Evolutionary conservation across 2,113 vertebrate species (phyloP).

Genomic region (Epinephelus fuscoguttatus): DNA sequence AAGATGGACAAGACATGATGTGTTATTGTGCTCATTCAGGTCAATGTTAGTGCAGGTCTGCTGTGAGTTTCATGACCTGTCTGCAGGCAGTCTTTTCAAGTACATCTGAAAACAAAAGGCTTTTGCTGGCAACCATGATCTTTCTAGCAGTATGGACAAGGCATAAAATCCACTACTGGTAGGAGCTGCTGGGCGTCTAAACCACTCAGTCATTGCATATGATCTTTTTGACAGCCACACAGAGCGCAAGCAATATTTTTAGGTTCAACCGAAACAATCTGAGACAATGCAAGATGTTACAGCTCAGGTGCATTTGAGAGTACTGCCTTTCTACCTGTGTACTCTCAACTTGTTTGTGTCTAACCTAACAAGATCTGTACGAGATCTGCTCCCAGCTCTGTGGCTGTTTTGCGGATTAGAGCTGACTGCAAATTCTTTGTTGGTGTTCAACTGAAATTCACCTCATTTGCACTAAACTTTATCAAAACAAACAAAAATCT

Average conservation of each 20-base stretch:
- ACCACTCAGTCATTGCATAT: slow-evolving; percentile 1
- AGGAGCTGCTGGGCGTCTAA: slow-evolving; percentile 38
- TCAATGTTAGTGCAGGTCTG: slow-evolving; percentile 5
- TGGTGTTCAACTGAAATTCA: slow-evolving; percentile 12
- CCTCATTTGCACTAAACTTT: slow-evolving; percentile 31
- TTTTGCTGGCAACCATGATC: background rate
- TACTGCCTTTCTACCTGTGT: slow-evolving; percentile 21
- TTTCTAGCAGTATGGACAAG: slow-evolving; percentile 19
- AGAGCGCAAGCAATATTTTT: slow-evolving; percentile 37
- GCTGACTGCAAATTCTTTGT: background rate
- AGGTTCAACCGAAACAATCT: slow-evolving; percentile 20
- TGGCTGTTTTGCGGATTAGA: slow-evolving; percentile 26
- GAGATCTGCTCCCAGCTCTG: slow-evolving; percentile 1
- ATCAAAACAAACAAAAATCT: slow-evolving; percentile 11
- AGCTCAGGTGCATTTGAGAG: slow-evolving; percentile 33
- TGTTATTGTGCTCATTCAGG: background rate
- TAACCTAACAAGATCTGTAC: slow-evolving; percentile 16
- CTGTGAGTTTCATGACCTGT: slow-evolving; percentile 29
- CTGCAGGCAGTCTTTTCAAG: slow-evolving; percentile 33
- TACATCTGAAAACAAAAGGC: slow-evolving; percentile 20
- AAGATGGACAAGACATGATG: slow-evolving; percentile 9
- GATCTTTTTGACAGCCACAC: slow-evolving; percentile 38
- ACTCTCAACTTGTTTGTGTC: slow-evolving; percentile 26
- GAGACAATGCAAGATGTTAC: slow-evolving; percentile 24
- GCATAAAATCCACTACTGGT: slow-evolving; percentile 2